A percentile compares a stretch with the other conserved stretches of the same genome.
phyloP scores from a whole-genome alignment of 2,113 vertebrate genomes.

The Hymenochirus boettgeri region DNA sequence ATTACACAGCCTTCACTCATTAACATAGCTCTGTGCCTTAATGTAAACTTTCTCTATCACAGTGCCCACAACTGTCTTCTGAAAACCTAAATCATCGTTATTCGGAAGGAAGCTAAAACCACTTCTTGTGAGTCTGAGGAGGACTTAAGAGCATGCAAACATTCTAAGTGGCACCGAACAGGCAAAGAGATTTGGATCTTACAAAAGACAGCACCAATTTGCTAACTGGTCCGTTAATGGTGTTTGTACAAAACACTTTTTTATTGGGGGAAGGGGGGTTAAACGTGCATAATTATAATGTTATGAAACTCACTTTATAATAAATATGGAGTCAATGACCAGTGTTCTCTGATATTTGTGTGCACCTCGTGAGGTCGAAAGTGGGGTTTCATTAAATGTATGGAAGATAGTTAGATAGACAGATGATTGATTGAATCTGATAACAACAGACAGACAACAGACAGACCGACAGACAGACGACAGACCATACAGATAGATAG shows the following conservation, averaged over 20 bases:
- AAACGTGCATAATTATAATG: too few species aligned
- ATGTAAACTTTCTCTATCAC: slow-evolving; percentile 12
- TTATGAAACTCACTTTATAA: too few species aligned
- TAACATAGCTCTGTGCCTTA: slow-evolving; percentile 20
- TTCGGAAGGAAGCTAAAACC: neutral
- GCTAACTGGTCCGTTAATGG: neutral
- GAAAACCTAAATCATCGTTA: slow-evolving; percentile 19
- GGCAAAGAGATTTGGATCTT: neutral
- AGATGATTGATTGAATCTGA: neutral
- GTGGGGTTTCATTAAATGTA: too few species aligned
- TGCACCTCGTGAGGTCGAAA: too few species aligned
- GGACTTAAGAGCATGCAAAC: slow-evolving; percentile 8
- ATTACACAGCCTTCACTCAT: slow-evolving; percentile 24
- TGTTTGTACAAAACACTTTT: neutral
- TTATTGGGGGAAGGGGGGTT: too few species aligned
- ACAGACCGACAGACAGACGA: neutral
- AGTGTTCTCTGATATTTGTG: too few species aligned
- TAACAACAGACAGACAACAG: neutral
- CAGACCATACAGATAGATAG: neutral
- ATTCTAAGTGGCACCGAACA: slow-evolving; percentile 5
- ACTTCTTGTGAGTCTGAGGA: slow-evolving; percentile 10
- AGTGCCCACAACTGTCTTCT: neutral
- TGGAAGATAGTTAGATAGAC: neutral
- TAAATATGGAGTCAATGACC: too few species aligned
- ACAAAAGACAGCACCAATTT: neutral